Conservation (phyloP, 2,888 invertebrate genomes). For the Lasioglossum figueresi region DNA sequence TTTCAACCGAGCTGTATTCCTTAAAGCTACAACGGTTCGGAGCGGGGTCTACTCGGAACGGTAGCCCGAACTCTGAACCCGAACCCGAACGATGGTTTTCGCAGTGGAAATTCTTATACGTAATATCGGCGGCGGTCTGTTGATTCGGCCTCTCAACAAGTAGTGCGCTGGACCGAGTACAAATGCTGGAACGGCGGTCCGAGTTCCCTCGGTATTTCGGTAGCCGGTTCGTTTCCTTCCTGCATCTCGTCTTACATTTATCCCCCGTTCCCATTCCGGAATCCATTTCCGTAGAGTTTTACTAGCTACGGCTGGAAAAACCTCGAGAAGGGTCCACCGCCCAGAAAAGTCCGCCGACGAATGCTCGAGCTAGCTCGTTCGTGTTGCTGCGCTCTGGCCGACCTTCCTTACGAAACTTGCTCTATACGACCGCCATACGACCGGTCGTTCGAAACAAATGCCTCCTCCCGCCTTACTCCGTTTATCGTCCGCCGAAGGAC, state of each 20-base stretch:
- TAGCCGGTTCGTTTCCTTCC: conserved; percentile 68
- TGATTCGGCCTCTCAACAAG: conserved; percentile 63
- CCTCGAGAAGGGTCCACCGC: conserved; percentile 39
- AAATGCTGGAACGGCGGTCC: conserved; percentile 44
- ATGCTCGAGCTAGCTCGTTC: conserved; percentile 22
- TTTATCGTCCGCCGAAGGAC: conserved; percentile 54
- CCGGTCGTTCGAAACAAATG: conserved; percentile 52
- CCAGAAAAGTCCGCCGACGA: conserved; percentile 29
- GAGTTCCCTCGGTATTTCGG: conserved; percentile 60
- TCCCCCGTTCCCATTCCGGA: conserved; percentile 62
- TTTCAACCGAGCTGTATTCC: conserved; percentile 27
- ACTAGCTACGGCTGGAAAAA: conserved; percentile 63
- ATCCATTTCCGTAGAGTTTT: conserved; percentile 69
- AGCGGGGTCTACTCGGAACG: not conserved
- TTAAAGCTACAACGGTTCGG: conserved; percentile 29
- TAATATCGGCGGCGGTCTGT: conserved; percentile 53
- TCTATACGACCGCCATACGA: conserved; percentile 61
- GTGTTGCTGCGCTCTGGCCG: conserved; percentile 20
- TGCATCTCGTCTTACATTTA: conserved; percentile 70
- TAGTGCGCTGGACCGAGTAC: conserved; percentile 49
- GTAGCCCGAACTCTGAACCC: not conserved
- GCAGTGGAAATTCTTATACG: conserved; percentile 56
- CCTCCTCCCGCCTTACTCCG: conserved; percentile 26
- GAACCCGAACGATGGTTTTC: conserved; percentile 5
- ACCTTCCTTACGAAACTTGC: conserved; percentile 47